phyloP scores from a whole-genome alignment of 35 echinoderm and acorn worm genomes.

The Apostichopus californicus region DNA sequence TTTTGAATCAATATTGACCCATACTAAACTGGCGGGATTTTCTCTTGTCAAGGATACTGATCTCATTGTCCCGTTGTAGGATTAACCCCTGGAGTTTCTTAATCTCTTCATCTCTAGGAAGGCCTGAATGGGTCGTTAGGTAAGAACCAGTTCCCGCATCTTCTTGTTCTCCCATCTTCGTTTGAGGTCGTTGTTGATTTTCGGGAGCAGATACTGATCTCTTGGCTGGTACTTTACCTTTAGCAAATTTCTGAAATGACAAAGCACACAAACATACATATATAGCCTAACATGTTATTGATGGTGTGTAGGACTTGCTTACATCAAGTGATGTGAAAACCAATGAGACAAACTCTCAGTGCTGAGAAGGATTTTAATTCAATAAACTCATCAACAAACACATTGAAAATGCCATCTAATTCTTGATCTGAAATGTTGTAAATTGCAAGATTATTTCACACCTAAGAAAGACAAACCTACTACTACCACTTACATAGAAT shows the following conservation, averaged over 20 bases:
- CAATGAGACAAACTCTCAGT: too few relatives aligned
- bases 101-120: slow-evolving; percentile 67
- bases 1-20: too few relatives aligned
- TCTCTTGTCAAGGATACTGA: slow-evolving; percentile 89
- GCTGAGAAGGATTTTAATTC: too few relatives aligned
- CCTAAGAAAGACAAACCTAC: too few relatives aligned
- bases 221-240: slow-evolving; percentile 47
- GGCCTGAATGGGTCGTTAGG: slow-evolving; percentile 22
- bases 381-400: too few relatives aligned
- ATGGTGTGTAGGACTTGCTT: too few relatives aligned
- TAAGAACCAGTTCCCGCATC: slow-evolving; percentile 20
- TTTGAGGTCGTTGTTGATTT: slow-evolving; percentile 31
- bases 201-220: slow-evolving; percentile 7
- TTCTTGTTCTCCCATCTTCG: not conserved
- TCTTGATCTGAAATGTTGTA: too few relatives aligned
- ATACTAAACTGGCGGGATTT: not conserved
- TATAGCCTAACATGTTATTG: too few relatives aligned
- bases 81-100: slow-evolving; percentile 84
- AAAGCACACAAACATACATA: not conserved
- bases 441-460: too few relatives aligned
- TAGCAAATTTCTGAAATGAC: slow-evolving; percentile 47
- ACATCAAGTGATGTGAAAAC: too few relatives aligned
- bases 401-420: too few relatives aligned
- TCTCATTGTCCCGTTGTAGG: slow-evolving; percentile 94
- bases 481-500: too few relatives aligned